These are phyloP conservation scores for Sander vitreus DNA, from an alignment of 2,113 vertebrate species.

Conservation along the genomic window DNA sequence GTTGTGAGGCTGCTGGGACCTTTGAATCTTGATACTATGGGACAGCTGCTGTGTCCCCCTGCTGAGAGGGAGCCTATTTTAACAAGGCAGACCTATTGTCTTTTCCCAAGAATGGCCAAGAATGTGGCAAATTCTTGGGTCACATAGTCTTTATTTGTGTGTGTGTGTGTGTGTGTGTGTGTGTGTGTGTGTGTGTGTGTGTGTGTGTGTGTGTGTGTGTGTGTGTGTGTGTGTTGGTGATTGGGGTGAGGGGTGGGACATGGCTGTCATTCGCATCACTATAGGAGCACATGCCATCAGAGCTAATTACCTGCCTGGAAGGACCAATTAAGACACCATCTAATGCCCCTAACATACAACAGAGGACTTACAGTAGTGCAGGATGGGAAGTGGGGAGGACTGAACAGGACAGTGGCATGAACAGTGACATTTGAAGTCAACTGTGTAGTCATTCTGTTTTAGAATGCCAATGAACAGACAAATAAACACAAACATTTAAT, in stretches of 20 bases:
- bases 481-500: neutral
- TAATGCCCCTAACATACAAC: constrained; percentile 38
- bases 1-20: constrained; percentile 47
- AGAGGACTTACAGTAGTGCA: constrained; percentile 12
- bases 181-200: constrained; percentile 26
- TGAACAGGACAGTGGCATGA: neutral
- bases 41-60: constrained; percentile 76
- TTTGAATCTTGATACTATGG: constrained; percentile 64
- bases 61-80: constrained; percentile 74
- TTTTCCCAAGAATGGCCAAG: constrained; percentile 70
- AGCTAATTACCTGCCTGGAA: constrained; percentile 77
- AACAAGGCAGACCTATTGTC: constrained; percentile 79
- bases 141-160: constrained; percentile 40
- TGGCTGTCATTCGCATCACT: constrained; percentile 61
- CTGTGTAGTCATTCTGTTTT: constrained; percentile 23
- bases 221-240: constrained; percentile 32
- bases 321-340: constrained; percentile 66
- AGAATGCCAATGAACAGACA: neutral
- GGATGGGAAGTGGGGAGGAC: neutral
- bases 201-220: constrained; percentile 35
- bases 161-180: constrained; percentile 27
- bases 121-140: constrained; percentile 64
- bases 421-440: constrained; percentile 22
- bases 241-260: constrained; percentile 52
- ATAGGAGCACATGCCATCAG: constrained; percentile 73